Evolutionary conservation across 2,888 invertebrate species (phyloP), one percentile per base, ranked within the genome.

Genomic region (Thecophora atra): DNA sequence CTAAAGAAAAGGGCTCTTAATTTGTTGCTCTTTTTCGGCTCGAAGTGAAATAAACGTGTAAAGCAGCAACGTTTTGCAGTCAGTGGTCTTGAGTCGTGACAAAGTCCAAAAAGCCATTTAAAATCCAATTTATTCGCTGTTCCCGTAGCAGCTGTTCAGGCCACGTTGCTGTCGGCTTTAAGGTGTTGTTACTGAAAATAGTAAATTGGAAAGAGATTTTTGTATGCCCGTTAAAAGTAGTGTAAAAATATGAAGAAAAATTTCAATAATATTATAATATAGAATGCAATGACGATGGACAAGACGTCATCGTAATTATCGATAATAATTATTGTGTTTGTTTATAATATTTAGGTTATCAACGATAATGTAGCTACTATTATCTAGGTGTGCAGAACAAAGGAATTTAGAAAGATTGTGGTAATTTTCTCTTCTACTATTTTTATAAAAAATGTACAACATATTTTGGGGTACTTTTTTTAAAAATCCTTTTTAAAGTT

Each of bases 61-160:
- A 56, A 56, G 11, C 56, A 56, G 15, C 30, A 60, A 54, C 17
- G 47, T 60, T 47, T 30, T 28, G 21, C 21, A 37, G 37, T 37
- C 37, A 37, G 37, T 37, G 7, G 11, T 60, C 72, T 52, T 62
- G 72, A 72, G 54, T 72, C 68, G 72, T 72, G 72, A 72, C 63
- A 68, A 72, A 68, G 68, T 68, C 63, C 44, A 63, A 72, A 66
- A 42, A 67, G 24, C 37, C 52, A 62, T 72, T 72, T 72, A 54
- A 72, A 68, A 68, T 63, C 72, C 67, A 72, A 68, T 72, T 72
- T 67, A 68, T 72, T 63, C n/a, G n/a, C 63, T 54, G 42, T 63
- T 58, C 44, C 26, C 47, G 42, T 47, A 44, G 30, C 37, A 54
- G 21, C 19, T 47, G 26, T 47, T 24, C 5, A 58, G 24, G 28